These are phyloP conservation scores for Plecturocebus donacophilus DNA, from an alignment of 2,113 vertebrate genomes.

Conservation along the genomic window DNA sequence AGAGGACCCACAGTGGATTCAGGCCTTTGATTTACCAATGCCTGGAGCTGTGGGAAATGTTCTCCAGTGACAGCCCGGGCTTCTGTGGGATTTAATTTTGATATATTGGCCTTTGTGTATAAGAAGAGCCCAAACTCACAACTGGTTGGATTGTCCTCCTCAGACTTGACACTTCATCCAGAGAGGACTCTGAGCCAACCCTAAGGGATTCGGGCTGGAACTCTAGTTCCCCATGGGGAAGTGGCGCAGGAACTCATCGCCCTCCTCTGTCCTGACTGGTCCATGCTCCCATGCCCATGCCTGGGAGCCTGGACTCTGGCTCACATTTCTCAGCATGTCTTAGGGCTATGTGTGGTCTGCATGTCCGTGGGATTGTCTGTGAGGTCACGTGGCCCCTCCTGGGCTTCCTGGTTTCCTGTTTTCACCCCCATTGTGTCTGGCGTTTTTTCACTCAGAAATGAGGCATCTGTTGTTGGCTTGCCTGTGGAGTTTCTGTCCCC, in stretches of 20 bases:
- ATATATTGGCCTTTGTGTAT: not conserved
- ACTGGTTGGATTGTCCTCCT: not conserved
- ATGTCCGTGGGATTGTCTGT: not conserved
- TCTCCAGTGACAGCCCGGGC: not conserved
- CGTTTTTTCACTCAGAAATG: not conserved
- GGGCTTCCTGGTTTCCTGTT: not conserved
- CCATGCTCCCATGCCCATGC: not conserved
- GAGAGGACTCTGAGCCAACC: not conserved
- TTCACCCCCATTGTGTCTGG: too few species aligned
- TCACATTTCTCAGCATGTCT: not conserved
- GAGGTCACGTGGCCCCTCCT: not conserved
- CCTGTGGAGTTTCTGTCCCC: not conserved
- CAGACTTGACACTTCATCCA: not conserved
- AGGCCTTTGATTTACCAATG: not conserved
- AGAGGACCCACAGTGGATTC: not conserved
- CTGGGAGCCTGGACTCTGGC: not conserved
- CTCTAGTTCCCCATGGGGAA: not conserved
- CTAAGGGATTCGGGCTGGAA: not conserved
- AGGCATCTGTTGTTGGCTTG: not conserved
- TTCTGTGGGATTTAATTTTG: not conserved
- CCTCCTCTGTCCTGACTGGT: not conserved
- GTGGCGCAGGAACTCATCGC: rapidly evolving
- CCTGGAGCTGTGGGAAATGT: not conserved
- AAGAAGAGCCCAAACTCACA: not conserved
- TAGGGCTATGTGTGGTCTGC: not conserved